These are phyloP conservation scores for Eilema sororculum DNA, from an alignment of 2,888 invertebrate species.

Conservation along the genomic window DNA sequence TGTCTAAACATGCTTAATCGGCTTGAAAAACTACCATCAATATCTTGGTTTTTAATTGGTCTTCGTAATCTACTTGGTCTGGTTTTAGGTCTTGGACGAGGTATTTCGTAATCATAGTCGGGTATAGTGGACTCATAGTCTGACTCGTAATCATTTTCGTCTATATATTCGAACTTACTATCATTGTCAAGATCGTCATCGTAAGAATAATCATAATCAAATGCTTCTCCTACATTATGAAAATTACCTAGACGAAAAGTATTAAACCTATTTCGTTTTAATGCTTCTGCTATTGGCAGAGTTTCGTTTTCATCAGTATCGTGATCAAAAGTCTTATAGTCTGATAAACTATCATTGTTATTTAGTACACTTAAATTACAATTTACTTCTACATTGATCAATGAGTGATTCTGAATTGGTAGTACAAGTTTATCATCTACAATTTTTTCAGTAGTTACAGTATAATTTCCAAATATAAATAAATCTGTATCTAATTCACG, in stretches of 20 bases:
- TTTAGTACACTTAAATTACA: constrained; percentile 12
- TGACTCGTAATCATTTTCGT: constrained; percentile 49
- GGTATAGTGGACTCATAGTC: constrained; percentile 55
- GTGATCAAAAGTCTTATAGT: background rate
- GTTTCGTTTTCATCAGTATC: constrained; percentile 49
- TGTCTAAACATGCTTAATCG: constrained; percentile 35
- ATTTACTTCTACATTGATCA: constrained; percentile 19
- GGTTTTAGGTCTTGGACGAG: constrained; percentile 1
- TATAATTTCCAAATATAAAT: constrained; percentile 61
- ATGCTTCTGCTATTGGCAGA: constrained; percentile 58
- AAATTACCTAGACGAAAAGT: constrained; percentile 14
- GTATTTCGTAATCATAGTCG: constrained; percentile 42
- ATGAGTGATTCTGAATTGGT: constrained; percentile 16
- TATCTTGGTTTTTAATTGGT: constrained; percentile 19
- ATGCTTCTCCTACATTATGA: constrained; percentile 42
- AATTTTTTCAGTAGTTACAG: constrained; percentile 14
- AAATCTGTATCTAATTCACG: constrained; percentile 66
- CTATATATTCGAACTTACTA: constrained; percentile 41
- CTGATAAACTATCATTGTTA: background rate
- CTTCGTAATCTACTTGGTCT: constrained; percentile 19
- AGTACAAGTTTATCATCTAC: constrained; percentile 10
- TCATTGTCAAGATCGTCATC: constrained; percentile 48
- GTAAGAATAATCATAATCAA: constrained; percentile 37
- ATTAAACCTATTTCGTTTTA: constrained; percentile 52
- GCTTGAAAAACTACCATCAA: constrained; percentile 27